These are phyloP conservation scores for Cosmopolites sordidus DNA, from an alignment of 2,888 invertebrate species.

Conservation along the genomic window DNA sequence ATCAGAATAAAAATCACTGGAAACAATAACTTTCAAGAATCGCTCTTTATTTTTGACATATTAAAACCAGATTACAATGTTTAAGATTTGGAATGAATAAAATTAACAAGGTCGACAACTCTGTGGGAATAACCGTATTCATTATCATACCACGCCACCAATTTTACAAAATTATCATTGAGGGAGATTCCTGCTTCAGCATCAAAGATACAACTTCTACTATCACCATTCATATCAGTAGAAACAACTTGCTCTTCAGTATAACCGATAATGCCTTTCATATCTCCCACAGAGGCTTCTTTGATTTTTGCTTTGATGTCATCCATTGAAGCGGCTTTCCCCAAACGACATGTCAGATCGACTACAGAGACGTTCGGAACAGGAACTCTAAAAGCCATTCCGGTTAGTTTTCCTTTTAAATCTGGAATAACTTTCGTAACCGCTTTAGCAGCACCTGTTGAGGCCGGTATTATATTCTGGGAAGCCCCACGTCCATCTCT, in stretches of 20 bases:
- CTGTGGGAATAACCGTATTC: slow-evolving; percentile 97
- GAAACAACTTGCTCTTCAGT: slow-evolving; percentile 97
- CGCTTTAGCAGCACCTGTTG: slow-evolving; percentile 75
- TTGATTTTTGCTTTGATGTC: slow-evolving; percentile 80
- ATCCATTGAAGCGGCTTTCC: slow-evolving; percentile 81
- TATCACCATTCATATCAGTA: slow-evolving; percentile 80
- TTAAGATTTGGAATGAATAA: slow-evolving; percentile 65
- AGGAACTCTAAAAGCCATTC: slow-evolving; percentile 99
- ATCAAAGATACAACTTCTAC: slow-evolving; percentile 69
- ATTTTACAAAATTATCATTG: slow-evolving; percentile 92
- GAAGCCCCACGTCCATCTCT: slow-evolving; percentile 66
- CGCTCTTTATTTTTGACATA: too few relatives aligned
- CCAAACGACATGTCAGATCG: slow-evolving; percentile 72
- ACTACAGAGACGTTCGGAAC: slow-evolving; percentile 97
- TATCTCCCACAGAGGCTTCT: slow-evolving; percentile 76
- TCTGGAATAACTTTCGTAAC: slow-evolving; percentile 79
- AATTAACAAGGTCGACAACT: slow-evolving; percentile 89
- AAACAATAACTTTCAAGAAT: too few relatives aligned
- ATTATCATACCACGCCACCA: slow-evolving; percentile 99
- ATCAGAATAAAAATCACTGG: too few relatives aligned
- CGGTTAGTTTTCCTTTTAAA: slow-evolving; percentile 72
- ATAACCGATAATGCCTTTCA: slow-evolving; percentile 90
- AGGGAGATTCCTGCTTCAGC: slow-evolving; percentile 93
- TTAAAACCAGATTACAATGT: too few relatives aligned
- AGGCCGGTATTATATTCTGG: slow-evolving; percentile 72